Evolutionary conservation across 2,113 vertebrate species (phyloP).

Genomic region (Petaurus breviceps): DNA sequence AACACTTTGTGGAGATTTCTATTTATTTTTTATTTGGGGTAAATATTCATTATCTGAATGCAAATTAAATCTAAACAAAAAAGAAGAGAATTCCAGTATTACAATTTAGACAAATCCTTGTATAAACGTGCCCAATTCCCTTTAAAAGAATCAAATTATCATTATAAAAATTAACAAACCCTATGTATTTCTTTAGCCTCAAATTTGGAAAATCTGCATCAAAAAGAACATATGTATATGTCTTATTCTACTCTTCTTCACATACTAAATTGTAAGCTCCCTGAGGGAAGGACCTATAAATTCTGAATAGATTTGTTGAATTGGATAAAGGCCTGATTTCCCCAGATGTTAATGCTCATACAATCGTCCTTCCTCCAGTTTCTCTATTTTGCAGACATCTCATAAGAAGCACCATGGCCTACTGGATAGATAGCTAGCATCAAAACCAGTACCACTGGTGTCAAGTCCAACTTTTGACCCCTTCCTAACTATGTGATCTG

Average conservation of each 20-base stretch:
- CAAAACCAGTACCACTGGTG: neutral
- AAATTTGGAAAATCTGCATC: neutral
- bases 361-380: neutral
- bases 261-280: neutral
- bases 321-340: neutral
- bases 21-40: neutral
- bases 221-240: neutral
- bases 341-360: neutral
- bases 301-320: neutral
- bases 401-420: neutral
- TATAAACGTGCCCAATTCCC: neutral
- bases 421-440: neutral
- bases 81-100: slow-evolving; percentile 7
- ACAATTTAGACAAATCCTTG: neutral
- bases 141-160: neutral
- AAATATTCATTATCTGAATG: neutral
- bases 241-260: neutral
- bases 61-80: slow-evolving; percentile 43
- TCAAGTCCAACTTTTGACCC: neutral
- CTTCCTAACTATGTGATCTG: neutral
- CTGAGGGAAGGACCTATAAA: neutral
- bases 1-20: neutral
- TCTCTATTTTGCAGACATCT: neutral
- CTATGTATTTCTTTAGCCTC: neutral
- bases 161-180: neutral